Percentiles rank a stretch among this genome's conserved stretches.
Evolutionary conservation across 2,888 invertebrate genomes (phyloP).

Genomic region (Lithophane leautieri): DNA sequence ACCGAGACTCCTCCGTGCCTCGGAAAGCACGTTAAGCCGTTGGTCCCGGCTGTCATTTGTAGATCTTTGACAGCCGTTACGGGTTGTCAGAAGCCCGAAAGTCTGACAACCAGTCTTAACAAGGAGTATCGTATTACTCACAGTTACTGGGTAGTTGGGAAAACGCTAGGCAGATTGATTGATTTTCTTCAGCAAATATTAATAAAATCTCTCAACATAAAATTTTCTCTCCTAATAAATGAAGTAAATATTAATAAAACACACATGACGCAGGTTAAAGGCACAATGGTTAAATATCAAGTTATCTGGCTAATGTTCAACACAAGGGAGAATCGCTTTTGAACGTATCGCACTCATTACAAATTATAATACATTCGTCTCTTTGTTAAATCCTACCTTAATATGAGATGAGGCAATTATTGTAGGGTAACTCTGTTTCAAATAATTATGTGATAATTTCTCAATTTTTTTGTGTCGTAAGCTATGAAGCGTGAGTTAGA

Average conservation of each 20-base stretch:
- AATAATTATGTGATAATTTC: not conserved
- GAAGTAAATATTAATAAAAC: conserved; percentile 7
- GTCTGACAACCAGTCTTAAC: no score
- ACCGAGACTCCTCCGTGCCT: no score
- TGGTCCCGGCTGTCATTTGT: no score
- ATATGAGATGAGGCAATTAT: conserved; percentile 49
- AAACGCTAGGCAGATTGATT: no score
- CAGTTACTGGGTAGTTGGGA: no score
- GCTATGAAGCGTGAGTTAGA: not conserved
- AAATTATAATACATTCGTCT: conserved; percentile 53
- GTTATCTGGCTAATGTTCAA: conserved; percentile 53
- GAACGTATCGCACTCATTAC: conserved; percentile 50
- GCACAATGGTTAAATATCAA: conserved; percentile 39
- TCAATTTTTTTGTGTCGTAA: not conserved
- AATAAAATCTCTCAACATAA: not conserved
- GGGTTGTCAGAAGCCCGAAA: no score
- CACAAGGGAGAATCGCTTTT: conserved; percentile 44
- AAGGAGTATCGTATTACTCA: no score
- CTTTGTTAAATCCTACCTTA: conserved; percentile 54
- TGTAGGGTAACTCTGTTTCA: conserved; percentile 40
- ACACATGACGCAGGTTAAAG: conserved; percentile 14
- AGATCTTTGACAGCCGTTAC: no score
- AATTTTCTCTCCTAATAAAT: not conserved
- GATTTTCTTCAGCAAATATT: not conserved
- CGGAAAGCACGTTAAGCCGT: no score